phyloP scores from a whole-genome alignment of 92 coral and sea anemone genomes.

The Palythoa grandiflora region DNA sequence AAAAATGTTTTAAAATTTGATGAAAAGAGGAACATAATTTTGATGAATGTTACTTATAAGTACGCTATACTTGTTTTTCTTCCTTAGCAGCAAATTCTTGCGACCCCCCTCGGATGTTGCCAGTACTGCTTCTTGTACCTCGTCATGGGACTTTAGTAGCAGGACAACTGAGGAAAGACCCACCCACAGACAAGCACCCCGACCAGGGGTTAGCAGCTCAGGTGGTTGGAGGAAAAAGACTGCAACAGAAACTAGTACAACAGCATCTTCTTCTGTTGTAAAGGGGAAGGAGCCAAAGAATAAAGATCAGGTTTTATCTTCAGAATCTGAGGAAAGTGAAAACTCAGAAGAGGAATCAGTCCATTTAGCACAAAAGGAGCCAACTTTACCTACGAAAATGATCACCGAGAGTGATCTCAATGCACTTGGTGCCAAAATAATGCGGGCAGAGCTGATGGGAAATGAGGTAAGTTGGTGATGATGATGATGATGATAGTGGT shows the following conservation, averaged over 20 bases:
- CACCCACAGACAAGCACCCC: conserved; percentile 26
- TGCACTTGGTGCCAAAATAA: conserved; percentile 93
- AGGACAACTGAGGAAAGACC: conserved; percentile 35
- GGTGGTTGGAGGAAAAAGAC: conserved; percentile 92
- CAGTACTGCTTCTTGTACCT: conserved; percentile 45
- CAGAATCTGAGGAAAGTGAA: conserved; percentile 36
- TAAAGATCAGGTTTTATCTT: conserved; percentile 28
- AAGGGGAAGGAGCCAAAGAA: conserved; percentile 28
- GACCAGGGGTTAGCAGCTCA: conserved; percentile 58
- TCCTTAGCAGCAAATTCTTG: conserved; percentile 69
- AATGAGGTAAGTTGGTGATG: conserved; percentile 75
- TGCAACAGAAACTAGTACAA: conserved; percentile 40
- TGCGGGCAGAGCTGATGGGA: conserved; percentile 96
- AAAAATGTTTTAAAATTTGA: too few relatives aligned
- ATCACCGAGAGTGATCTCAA: conserved; percentile 95
- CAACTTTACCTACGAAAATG: conserved; percentile 67
- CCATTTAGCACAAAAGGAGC: conserved; percentile 21
- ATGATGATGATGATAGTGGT: not conserved
- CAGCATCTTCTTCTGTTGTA: not conserved
- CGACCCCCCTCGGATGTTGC: conserved; percentile 68
- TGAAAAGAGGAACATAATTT: too few relatives aligned
- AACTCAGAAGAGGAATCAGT: conserved; percentile 28
- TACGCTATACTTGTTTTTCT: not conserved
- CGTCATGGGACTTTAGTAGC: conserved; percentile 68
- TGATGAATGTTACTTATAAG: too few relatives aligned